These are phyloP conservation scores for Pollenia griseotomentosa DNA, from an alignment of 2,888 invertebrate genomes.

Conservation along the genomic window DNA sequence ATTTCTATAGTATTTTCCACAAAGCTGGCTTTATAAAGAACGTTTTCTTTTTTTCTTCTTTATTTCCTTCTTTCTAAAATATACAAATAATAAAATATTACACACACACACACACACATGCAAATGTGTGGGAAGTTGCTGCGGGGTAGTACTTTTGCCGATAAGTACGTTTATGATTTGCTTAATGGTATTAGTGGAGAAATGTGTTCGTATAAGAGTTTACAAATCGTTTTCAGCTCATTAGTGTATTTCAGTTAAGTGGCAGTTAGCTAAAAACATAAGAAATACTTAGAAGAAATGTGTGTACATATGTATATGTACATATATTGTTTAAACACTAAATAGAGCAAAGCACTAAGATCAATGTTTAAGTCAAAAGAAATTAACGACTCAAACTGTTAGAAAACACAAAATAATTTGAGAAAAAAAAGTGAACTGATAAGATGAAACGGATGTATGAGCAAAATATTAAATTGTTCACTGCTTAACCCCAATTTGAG, in stretches of 20 bases:
- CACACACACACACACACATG: not conserved
- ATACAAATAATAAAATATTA: not conserved
- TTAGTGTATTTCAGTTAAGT: slow-evolving; percentile 55
- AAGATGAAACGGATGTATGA: slow-evolving; percentile 3
- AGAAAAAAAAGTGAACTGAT: slow-evolving; percentile 45
- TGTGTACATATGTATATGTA: not conserved
- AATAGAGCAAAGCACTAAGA: not conserved
- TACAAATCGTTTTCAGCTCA: slow-evolving; percentile 66
- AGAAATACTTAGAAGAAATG: too few species aligned
- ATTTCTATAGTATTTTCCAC: slow-evolving; percentile 40
- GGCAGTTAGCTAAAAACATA: not conserved
- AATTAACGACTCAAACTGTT: not conserved
- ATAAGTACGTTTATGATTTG: slow-evolving; percentile 18
- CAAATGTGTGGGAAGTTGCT: not conserved
- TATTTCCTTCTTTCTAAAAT: slow-evolving; percentile 36
- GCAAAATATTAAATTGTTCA: slow-evolving; percentile 3
- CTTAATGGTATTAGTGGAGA: not conserved
- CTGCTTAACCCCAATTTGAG: slow-evolving; percentile 5
- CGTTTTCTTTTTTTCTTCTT: slow-evolving; percentile 7
- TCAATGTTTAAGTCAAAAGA: slow-evolving; percentile 22
- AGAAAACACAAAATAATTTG: not conserved
- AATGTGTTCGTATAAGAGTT: slow-evolving; percentile 8
- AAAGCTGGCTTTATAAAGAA: slow-evolving; percentile 23
- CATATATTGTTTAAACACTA: not conserved
- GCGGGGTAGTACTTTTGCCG: not conserved